Conservation (phyloP, 2,797 vertebrate species). For the Denticeps clupeoides region DNA sequence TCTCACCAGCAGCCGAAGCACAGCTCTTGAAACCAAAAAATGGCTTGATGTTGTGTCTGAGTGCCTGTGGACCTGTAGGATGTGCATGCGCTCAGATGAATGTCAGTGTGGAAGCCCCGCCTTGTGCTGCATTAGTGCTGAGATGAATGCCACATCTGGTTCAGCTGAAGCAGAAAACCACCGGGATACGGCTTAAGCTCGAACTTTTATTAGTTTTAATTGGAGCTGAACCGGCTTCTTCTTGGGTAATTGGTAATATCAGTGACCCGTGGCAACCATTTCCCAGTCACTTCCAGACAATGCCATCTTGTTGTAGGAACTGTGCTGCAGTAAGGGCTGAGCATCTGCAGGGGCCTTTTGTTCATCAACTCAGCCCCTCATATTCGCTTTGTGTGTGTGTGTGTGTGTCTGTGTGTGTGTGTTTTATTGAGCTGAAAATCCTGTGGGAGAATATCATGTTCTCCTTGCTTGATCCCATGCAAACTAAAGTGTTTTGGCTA, state of each 20-base stretch:
- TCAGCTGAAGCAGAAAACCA: constrained; percentile 56
- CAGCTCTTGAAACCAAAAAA: too few relatives aligned
- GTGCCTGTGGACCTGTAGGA: background rate
- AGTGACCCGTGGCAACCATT: too few relatives aligned
- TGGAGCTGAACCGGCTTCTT: constrained; percentile 46
- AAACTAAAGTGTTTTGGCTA: constrained; percentile 50
- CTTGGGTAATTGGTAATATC: constrained; percentile 49
- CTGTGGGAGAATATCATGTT: constrained; percentile 50
- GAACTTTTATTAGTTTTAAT: constrained; percentile 64
- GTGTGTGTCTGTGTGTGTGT: constrained; percentile 8
- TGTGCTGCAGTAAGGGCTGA: too few relatives aligned
- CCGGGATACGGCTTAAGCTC: constrained; percentile 34
- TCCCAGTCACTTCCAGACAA: too few relatives aligned
- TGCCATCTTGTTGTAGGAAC: too few relatives aligned
- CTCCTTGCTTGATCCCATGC: constrained; percentile 41
- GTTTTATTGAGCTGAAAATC: constrained; percentile 54
- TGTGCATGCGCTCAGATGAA: background rate
- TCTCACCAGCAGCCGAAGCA: too few relatives aligned
- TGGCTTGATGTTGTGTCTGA: too few relatives aligned
- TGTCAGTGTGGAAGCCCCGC: background rate
- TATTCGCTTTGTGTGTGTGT: background rate
- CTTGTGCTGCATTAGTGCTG: background rate
- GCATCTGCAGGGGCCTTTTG: too few relatives aligned
- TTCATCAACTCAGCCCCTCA: too few relatives aligned
- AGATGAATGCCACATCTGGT: constrained; percentile 44